These are phyloP conservation scores for Charina bottae DNA, from an alignment of 2,113 vertebrate genomes.

Conservation along the genomic window DNA sequence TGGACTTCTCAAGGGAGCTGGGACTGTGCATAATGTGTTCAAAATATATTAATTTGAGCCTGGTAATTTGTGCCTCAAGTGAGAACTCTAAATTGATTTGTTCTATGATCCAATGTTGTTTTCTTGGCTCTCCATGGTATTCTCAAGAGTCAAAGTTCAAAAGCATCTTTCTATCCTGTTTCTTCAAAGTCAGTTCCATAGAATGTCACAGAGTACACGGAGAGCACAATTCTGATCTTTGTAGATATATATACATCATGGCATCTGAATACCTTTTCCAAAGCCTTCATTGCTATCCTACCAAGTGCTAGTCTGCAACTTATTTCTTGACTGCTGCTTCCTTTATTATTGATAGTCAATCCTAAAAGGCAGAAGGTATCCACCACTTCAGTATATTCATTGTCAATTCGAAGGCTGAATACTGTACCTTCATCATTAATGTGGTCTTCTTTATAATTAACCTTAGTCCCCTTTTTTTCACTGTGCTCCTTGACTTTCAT, in stretches of 20 bases:
- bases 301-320: background rate
- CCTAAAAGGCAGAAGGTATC: background rate
- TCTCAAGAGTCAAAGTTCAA: background rate
- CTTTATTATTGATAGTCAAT: background rate
- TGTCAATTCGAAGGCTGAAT: background rate
- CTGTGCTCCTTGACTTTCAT: background rate
- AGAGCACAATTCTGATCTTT: background rate
- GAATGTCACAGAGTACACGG: background rate
- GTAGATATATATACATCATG: background rate
- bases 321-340: background rate
- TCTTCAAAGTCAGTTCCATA: background rate
- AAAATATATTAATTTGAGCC: background rate
- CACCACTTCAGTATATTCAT: background rate
- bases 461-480: background rate
- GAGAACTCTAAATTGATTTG: background rate
- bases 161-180: background rate
- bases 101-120: background rate
- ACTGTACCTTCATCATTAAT: background rate
- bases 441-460: background rate
- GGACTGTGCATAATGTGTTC: background rate
- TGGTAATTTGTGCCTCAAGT: background rate
- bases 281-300: background rate
- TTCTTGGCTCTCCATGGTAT: background rate
- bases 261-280: background rate
- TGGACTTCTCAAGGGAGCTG: background rate